Evolutionary conservation across 2,888 invertebrate species (phyloP), one percentile per base, ranked within the genome.

Genomic region (Cyclophora albipunctata): DNA sequence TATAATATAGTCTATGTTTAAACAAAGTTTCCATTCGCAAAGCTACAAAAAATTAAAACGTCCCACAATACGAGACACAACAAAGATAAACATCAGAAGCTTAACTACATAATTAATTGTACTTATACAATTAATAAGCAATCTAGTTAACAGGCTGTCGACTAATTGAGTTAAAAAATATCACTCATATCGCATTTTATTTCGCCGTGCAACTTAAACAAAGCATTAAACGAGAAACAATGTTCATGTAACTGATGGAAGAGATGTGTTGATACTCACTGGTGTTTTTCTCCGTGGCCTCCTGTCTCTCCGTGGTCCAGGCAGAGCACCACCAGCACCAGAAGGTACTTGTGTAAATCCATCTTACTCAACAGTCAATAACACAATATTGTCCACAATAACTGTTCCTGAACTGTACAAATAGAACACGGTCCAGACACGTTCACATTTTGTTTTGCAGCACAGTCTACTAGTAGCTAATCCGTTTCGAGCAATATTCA

Each of bases 241-340:
- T 20, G 20, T 20, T 20, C 20, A 20, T 20, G 20, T 1, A 20
- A 1, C 20, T 20, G 20, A 20, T 20, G 20, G 20, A 20, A 20
- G 20, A 20, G 20, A 43, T 3, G 33, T 6, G 0, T 4, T 33
- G 43, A 7, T 56, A 52, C 86, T 82, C 78, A 87, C 86, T 87
- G 83, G 59, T 86, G 85, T 60, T 82, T 80, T 40, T 71, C 82
- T 33, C 84, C 86, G 48, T 82, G 81, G 4, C 87, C 87, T 34
- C 86, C 87, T 0, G 84, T 69, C 51, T 82, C 83, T 33, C 84
- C 78, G 40, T 71, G 67, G 41, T 78, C 72, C 44, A 80, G 59
- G 51, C 75, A 77, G 52, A 83, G 59, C 61, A 82, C 70, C 59
- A 76, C 67, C 44, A 87, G 59, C 64, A 84, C 67, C 52, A 71